These are phyloP conservation scores for Popillia japonica DNA, from an alignment of 1,140 invertebrate genomes.

Conservation along the genomic window DNA sequence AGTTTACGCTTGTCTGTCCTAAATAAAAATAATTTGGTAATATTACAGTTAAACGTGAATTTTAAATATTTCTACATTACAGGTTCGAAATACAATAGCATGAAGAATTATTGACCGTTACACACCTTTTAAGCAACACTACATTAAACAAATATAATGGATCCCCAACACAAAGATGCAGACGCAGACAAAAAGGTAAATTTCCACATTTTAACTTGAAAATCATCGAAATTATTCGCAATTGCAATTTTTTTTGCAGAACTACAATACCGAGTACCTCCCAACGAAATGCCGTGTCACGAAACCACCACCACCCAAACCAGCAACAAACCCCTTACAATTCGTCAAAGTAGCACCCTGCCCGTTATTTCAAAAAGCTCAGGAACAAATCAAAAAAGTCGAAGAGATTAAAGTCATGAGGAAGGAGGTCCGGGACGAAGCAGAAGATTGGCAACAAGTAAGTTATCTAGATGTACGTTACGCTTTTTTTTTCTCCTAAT, in stretches of 20 bases:
- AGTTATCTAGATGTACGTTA: conserved; percentile 58
- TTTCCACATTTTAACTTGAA: background rate
- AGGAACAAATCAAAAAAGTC: conserved; percentile 85
- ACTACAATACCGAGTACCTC: conserved; percentile 56
- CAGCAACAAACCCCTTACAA: conserved; percentile 85
- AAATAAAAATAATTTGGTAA: background rate
- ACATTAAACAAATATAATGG: background rate
- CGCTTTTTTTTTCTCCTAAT: conserved; percentile 23
- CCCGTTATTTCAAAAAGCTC: conserved; percentile 81
- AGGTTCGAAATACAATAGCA: background rate
- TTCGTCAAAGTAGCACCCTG: conserved; percentile 89
- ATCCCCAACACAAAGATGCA: conserved; percentile 9
- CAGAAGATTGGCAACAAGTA: conserved; percentile 93
- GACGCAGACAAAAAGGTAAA: conserved; percentile 19
- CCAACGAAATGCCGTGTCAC: conserved; percentile 60
- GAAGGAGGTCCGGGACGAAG: conserved; percentile 78
- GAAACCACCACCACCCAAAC: conserved; percentile 73
- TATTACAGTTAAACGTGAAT: background rate
- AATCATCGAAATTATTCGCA: too few relatives aligned
- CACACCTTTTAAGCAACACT: background rate
- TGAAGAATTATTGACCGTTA: background rate
- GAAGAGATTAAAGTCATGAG: conserved; percentile 84
- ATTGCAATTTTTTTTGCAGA: too few relatives aligned
- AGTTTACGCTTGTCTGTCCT: background rate
- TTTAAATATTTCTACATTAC: background rate